Evolutionary conservation across 1,140 invertebrate species (phyloP).

Genomic region (Drosophila chauvacae): DNA sequence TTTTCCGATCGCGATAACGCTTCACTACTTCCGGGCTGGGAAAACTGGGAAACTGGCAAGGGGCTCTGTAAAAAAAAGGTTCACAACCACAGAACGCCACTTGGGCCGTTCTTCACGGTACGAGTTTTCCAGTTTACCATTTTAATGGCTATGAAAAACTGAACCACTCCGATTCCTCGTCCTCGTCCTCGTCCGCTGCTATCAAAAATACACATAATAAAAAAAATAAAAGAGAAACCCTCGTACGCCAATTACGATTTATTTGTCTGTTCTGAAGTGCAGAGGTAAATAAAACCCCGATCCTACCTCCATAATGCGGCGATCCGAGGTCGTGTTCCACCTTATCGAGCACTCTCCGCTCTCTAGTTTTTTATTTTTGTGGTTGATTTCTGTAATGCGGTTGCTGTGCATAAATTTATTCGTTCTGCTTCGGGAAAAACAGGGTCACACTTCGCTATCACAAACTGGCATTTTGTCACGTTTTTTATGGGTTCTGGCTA

Average conservation of each 20-base stretch:
- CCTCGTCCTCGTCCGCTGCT: slow-evolving; percentile 6
- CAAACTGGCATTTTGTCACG: slow-evolving; percentile 75
- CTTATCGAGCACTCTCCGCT: slow-evolving; percentile 53
- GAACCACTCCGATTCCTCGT: slow-evolving; percentile 44
- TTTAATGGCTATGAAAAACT: slow-evolving; percentile 71
- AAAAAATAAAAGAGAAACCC: slow-evolving; percentile 56
- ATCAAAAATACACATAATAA: slow-evolving; percentile 33
- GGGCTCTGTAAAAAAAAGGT: slow-evolving; percentile 34
- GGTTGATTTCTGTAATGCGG: slow-evolving; percentile 33
- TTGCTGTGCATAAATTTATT: slow-evolving; percentile 48
- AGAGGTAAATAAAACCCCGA: slow-evolving; percentile 64
- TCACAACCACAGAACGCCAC: slow-evolving; percentile 56
- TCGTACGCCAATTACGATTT: slow-evolving; percentile 82
- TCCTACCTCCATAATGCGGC: slow-evolving; percentile 33
- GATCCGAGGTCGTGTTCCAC: slow-evolving; percentile 57
- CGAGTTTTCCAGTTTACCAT: slow-evolving; percentile 62
- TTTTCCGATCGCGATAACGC: slow-evolving; percentile 64
- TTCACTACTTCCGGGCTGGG: slow-evolving; percentile 61
- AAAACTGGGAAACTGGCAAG: slow-evolving; percentile 4
- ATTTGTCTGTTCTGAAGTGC: slow-evolving; percentile 74
- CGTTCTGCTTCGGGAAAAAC: slow-evolving; percentile 33
- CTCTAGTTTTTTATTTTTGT: slow-evolving; percentile 24
- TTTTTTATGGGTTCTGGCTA: slow-evolving; percentile 55
- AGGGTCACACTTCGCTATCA: slow-evolving; percentile 67
- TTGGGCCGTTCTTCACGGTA: slow-evolving; percentile 57